Conservation (phyloP, 2,113 vertebrate species). For the Puntigrus tetrazona region DNA sequence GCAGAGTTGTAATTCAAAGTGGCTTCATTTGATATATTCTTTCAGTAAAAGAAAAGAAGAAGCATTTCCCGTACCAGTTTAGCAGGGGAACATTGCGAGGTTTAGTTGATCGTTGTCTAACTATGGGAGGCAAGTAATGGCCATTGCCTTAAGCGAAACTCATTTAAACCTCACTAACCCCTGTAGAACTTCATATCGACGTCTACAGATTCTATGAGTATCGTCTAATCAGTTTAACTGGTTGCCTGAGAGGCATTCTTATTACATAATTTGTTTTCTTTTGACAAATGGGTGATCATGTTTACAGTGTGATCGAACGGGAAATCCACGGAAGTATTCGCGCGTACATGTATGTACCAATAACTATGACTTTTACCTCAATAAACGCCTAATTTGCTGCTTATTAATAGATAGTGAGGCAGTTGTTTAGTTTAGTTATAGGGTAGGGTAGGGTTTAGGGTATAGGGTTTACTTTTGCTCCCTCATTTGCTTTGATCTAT, state of each 20-base stretch:
- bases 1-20: constrained; percentile 7
- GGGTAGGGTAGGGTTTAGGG: no score
- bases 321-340: not conserved
- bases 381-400: no score
- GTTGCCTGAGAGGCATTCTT: no score
- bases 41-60: constrained; percentile 25
- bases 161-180: constrained; percentile 39
- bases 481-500: no score
- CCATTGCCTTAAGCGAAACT: constrained; percentile 54
- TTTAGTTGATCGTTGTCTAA: not conserved
- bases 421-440: no score
- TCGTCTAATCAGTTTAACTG: constrained; percentile 41
- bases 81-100: not conserved
- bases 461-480: no score
- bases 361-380: no score
- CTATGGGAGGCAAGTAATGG: constrained; percentile 54
- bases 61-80: not conserved
- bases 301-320: not conserved
- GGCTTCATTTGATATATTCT: not conserved
- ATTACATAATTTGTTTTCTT: not conserved
- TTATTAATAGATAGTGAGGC: no score
- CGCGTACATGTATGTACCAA: no score
- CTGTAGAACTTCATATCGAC: constrained; percentile 47
- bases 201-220: constrained; percentile 60
- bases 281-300: not conserved